Evolutionary conservation across 2,888 invertebrate genomes (phyloP).

Genomic region (Erpobdella octoculata): DNA sequence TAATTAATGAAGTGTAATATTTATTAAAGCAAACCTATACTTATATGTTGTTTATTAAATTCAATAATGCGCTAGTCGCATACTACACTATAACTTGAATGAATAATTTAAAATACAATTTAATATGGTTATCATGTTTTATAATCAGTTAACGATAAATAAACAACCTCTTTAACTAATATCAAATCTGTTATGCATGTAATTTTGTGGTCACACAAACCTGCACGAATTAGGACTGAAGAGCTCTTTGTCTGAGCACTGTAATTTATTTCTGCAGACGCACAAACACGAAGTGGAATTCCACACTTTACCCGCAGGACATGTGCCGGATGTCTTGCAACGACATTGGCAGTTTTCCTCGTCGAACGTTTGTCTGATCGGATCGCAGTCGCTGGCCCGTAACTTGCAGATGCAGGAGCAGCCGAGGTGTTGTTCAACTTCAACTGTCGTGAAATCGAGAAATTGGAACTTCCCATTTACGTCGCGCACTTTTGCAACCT

Average conservation of each 20-base stretch:
- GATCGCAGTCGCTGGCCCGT: background rate
- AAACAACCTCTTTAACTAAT: no score
- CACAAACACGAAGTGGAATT: background rate
- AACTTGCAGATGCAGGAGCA: background rate
- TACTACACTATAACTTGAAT: no score
- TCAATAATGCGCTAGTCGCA: no score
- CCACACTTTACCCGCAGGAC: background rate
- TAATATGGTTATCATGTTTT: no score
- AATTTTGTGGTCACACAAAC: background rate
- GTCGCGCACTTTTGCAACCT: no score
- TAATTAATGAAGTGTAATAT: no score
- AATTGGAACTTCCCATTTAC: no score
- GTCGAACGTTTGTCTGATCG: background rate
- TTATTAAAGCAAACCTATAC: no score
- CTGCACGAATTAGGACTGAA: background rate
- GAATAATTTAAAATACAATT: no score
- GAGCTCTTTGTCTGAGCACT: background rate
- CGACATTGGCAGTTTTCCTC: background rate
- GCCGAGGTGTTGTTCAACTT: background rate
- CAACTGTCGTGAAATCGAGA: background rate
- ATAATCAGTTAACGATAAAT: no score
- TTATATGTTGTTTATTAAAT: no score
- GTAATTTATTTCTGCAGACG: background rate
- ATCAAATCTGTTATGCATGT: no score
- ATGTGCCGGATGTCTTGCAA: background rate